Evolutionary conservation across 2,797 vertebrate species (phyloP).

Genomic region (Cheracebus regulus): DNA sequence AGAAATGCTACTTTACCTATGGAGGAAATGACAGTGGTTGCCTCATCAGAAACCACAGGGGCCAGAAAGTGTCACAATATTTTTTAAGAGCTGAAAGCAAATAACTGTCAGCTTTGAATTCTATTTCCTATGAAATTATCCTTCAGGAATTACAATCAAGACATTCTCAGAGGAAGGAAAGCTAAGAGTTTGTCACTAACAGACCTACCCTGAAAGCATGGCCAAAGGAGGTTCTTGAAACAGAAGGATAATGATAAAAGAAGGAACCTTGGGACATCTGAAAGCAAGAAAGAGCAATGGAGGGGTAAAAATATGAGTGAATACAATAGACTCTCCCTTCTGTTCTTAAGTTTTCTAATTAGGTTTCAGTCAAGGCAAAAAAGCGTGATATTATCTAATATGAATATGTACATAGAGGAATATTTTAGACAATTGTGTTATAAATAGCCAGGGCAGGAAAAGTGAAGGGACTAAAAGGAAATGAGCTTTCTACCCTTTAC

Average conservation of each 20-base stretch:
- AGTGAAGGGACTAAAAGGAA: not conserved
- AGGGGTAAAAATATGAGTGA: not conserved
- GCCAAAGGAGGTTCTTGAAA: not conserved
- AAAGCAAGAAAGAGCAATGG: not conserved
- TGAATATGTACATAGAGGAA: not conserved
- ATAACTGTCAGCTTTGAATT: not conserved
- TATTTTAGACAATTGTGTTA: not conserved
- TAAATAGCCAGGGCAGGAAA: not conserved
- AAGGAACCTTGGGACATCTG: not conserved
- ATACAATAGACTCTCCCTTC: not conserved
- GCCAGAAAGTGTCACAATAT: not conserved
- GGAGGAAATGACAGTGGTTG: not conserved
- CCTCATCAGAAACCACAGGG: not conserved
- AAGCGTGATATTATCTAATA: not conserved
- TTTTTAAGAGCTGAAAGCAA: conserved; percentile 9
- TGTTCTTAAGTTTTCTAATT: not conserved
- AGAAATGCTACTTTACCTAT: not conserved
- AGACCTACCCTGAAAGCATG: not conserved
- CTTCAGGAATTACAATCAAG: not conserved
- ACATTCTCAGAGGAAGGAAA: not conserved
- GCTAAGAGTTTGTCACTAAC: not conserved
- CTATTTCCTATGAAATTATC: not conserved
- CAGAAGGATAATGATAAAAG: not conserved
- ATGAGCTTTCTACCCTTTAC: not conserved
- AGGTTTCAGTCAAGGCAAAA: not conserved